A percentile compares a stretch with the other conserved stretches of the same genome.
Conservation (phyloP, 2,797 vertebrate genomes). For the Lacerta viridis region DNA sequence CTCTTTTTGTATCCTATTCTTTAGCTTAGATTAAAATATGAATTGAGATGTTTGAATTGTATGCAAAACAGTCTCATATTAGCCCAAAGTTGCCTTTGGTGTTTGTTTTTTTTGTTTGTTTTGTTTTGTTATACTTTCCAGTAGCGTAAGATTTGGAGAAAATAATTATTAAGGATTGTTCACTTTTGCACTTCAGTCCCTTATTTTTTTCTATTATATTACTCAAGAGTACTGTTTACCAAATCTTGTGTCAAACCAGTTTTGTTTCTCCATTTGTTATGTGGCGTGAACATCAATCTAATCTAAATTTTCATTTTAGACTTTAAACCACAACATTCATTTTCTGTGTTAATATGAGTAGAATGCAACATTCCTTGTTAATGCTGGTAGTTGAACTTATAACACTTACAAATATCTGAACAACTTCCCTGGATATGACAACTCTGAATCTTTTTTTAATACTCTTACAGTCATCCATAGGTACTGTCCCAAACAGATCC, state of each 20-base stretch:
- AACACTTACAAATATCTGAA: constrained; percentile 7
- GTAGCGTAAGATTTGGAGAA: constrained; percentile 69
- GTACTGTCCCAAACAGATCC: constrained; percentile 27
- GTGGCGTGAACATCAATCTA: not conserved
- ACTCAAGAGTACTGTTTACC: not conserved
- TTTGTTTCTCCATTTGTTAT: not conserved
- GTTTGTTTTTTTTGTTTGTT: constrained; percentile 56
- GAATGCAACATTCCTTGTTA: not conserved
- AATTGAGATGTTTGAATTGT: constrained; percentile 62
- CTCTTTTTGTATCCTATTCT: constrained; percentile 78
- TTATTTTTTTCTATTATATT: not conserved
- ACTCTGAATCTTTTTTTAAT: not conserved
- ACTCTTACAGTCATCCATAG: not conserved
- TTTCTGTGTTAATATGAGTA: not conserved
- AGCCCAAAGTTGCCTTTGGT: constrained; percentile 55
- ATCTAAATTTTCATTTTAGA: not conserved
- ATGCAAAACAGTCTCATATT: constrained; percentile 61
- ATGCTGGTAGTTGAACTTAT: not conserved
- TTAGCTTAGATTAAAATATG: constrained; percentile 67
- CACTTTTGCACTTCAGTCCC: not conserved
- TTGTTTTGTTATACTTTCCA: constrained; percentile 66
- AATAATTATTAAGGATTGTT: constrained; percentile 35
- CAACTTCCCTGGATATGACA: constrained; percentile 48
- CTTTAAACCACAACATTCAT: not conserved
- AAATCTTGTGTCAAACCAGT: not conserved